phyloP scores from a whole-genome alignment of 2,888 invertebrate species.

The Pyrochroa serraticornis region DNA sequence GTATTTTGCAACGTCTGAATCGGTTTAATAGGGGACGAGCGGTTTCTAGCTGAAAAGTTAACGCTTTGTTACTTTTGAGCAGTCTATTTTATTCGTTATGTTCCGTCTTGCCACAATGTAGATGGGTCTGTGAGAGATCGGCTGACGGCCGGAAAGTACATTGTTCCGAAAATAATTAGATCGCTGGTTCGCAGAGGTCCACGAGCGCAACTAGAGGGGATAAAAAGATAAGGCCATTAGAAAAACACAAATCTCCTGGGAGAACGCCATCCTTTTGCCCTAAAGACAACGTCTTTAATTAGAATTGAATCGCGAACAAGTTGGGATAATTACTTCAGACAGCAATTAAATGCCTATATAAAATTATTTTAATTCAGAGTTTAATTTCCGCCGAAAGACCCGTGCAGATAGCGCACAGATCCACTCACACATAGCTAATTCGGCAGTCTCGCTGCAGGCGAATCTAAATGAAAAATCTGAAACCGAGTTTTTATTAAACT shows the following conservation, averaged over 20 bases:
- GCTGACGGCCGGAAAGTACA: not conserved
- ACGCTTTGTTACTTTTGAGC: too few species aligned
- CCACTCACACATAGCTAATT: slow-evolving; percentile 43
- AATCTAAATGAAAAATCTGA: slow-evolving; percentile 47
- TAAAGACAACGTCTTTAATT: slow-evolving; percentile 46
- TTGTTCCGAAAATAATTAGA: slow-evolving; percentile 8
- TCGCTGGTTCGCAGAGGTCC: not conserved
- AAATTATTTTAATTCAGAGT: slow-evolving; percentile 54
- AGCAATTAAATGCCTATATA: slow-evolving; percentile 54
- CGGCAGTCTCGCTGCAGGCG: slow-evolving; percentile 35
- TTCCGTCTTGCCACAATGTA: too few species aligned
- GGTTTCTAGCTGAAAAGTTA: too few species aligned
- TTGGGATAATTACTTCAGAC: slow-evolving; percentile 46
- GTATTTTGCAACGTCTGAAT: too few species aligned
- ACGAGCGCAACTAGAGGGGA: slow-evolving; percentile 7
- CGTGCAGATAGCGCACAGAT: slow-evolving; percentile 23
- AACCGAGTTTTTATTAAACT: slow-evolving; percentile 44
- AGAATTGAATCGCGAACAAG: slow-evolving; percentile 42
- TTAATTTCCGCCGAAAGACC: slow-evolving; percentile 43
- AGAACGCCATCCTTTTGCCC: slow-evolving; percentile 31
- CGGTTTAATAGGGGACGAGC: too few species aligned
- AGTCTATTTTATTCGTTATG: too few species aligned
- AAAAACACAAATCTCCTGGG: slow-evolving; percentile 22
- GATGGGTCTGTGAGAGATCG: too few species aligned
- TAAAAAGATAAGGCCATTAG: slow-evolving; percentile 23